Conservation (phyloP, 1,140 invertebrate genomes). For the Drosophila insularis region DNA sequence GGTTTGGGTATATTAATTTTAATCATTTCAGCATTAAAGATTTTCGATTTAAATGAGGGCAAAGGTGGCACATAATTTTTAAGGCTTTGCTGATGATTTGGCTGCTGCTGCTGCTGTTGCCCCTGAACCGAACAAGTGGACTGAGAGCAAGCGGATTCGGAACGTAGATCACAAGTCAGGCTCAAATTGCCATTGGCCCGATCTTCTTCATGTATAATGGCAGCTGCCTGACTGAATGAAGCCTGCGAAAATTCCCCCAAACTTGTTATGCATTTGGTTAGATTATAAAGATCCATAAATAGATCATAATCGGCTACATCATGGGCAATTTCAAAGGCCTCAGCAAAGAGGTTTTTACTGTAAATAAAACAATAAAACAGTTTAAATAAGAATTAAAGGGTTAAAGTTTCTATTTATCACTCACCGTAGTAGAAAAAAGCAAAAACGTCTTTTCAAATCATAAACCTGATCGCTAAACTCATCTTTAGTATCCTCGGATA, state of each 20-base stretch:
- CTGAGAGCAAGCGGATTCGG: constrained; percentile 70
- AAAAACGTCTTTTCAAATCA: constrained; percentile 89
- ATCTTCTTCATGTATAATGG: constrained; percentile 83
- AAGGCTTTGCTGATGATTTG: constrained; percentile 81
- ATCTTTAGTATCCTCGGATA: constrained; percentile 87
- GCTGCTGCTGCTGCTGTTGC: constrained; percentile 42
- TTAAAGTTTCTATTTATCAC: not conserved
- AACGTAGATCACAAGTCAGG: constrained; percentile 83
- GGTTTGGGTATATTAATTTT: constrained; percentile 82
- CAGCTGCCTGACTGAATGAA: constrained; percentile 89
- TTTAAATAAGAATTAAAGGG: not conserved
- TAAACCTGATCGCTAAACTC: constrained; percentile 89
- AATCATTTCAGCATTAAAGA: constrained; percentile 80
- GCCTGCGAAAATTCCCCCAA: constrained; percentile 87
- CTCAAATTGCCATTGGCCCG: constrained; percentile 84
- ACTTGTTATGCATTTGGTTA: constrained; percentile 87
- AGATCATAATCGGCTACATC: constrained; percentile 92
- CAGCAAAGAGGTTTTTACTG: constrained; percentile 91
- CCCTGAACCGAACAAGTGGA: constrained; percentile 84
- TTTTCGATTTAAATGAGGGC: constrained; percentile 75
- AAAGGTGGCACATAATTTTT: constrained; percentile 80
- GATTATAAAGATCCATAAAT: constrained; percentile 92
- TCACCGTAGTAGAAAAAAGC: constrained; percentile 89
- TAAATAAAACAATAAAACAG: constrained; percentile 1
- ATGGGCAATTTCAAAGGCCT: constrained; percentile 92